A percentile compares a stretch with the other conserved stretches of the same genome.
phyloP scores from a whole-genome alignment of 2,113 vertebrate species.

The Erinaceus europaeus region DNA sequence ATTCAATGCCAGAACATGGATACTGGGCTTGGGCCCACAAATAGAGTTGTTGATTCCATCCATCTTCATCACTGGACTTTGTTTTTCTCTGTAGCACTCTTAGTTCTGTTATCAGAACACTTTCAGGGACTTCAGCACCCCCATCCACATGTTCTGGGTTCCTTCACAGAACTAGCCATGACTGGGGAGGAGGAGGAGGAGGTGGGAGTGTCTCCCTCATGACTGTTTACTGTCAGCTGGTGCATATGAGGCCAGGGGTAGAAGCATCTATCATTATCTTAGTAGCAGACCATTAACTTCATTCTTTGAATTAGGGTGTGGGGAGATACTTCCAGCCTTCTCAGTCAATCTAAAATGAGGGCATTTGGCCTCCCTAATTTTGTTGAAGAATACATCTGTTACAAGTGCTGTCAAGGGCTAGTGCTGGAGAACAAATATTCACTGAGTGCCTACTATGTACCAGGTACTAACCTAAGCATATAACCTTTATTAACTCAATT shows the following conservation, averaged over 20 bases:
- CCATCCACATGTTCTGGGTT: conserved; percentile 86
- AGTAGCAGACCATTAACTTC: conserved; percentile 90
- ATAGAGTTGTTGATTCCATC: conserved; percentile 87
- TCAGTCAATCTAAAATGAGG: conserved; percentile 88
- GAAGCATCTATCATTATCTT: conserved; percentile 89
- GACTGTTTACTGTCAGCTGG: conserved; percentile 86
- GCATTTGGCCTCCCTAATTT: conserved; percentile 89
- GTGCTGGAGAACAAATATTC: neutral
- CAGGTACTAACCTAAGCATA: neutral
- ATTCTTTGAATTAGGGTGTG: conserved; percentile 76
- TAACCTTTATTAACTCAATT: neutral
- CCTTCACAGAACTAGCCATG: conserved; percentile 83
- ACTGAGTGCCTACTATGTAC: neutral
- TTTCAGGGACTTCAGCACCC: conserved; percentile 91
- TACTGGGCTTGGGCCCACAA: conserved; percentile 88
- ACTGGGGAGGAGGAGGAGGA: conserved; percentile 83
- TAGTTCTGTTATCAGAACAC: conserved; percentile 89
- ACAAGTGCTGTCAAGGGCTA: conserved; percentile 69
- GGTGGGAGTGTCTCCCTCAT: conserved; percentile 85
- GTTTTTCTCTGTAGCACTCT: conserved; percentile 91
- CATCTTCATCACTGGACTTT: conserved; percentile 92
- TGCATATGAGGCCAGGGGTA: conserved; percentile 85
- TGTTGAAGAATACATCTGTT: conserved; percentile 92
- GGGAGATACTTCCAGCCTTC: conserved; percentile 72
- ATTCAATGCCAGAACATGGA: conserved; percentile 89